Evolutionary conservation across 2,888 invertebrate species (phyloP), one percentile per base, ranked within the genome.

Genomic region (Cheilosia vulpina): DNA sequence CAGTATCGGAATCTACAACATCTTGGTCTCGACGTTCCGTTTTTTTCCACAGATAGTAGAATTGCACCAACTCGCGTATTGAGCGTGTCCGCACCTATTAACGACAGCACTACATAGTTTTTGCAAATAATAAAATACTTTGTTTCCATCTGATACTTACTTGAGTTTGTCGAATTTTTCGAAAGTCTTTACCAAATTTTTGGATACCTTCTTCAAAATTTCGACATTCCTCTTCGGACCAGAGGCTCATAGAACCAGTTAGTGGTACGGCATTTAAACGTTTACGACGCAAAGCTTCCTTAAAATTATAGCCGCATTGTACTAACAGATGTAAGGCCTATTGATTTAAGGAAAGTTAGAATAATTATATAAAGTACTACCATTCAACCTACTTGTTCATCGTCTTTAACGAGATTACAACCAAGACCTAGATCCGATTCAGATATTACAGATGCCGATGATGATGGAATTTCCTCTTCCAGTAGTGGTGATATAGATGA

Each of bases 41-140:
- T 93, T 99, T 99, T 93, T 99, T 99, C 99, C 99, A 99, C 72
- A 98, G 94, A 89, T 97, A 97, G 92, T 97, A 97, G 93, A 99
- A 99, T 91, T 99, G 98, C 15, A 99, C 98, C 84, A 99, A 93
- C 92, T 99, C 99, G 41, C 98, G 98, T 53, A 99, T 98, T 9
- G 98, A 97, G 88, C 99, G 94, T 76, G 98, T 98, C 89, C 97
- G 94, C 58, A 99, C 93, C 92, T 92, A 75, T 7, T 24, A 57
- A 11, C 6, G 55, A 15, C 24, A 11, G 15, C 45, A 17, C 17
- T n/a, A 13, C 15, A 17, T 52, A n/a, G n/a, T 52, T 41, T 17
- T 11, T 6, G 17, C 6, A 53, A 55, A 43, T 65, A n/a, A 45
- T 5, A 41, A 58, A 47, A 41, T 19, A 13, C 31, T 21, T 24